A percentile compares a stretch with the other conserved stretches of the same genome.
These are phyloP conservation scores for Zaprionus lachaisei DNA, from an alignment of 1,140 invertebrate genomes.

Conservation along the genomic window DNA sequence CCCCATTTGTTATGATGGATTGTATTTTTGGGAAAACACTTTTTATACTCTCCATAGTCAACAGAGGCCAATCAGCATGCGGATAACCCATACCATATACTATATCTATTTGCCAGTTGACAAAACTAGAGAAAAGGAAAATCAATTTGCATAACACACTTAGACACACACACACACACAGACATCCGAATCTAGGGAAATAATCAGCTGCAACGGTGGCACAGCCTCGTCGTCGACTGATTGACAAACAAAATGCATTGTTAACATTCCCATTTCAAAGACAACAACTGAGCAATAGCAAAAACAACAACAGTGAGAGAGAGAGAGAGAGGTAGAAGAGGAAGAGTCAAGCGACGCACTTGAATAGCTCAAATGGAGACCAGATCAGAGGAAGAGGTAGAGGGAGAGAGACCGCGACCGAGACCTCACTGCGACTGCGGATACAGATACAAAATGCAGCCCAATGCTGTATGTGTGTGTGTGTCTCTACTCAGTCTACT, in stretches of 20 bases:
- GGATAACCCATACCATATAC: background rate
- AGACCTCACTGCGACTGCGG: conserved; percentile 33
- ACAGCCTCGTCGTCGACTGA: conserved; percentile 46
- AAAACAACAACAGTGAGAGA: conserved; percentile 1
- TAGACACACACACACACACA: conserved; percentile 45
- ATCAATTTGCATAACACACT: conserved; percentile 75
- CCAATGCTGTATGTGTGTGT: conserved; percentile 52
- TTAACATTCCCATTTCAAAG: conserved; percentile 62
- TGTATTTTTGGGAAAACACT: no score
- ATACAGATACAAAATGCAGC: conserved; percentile 11
- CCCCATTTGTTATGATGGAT: background rate
- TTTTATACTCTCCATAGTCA: background rate
- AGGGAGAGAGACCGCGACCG: conserved; percentile 6
- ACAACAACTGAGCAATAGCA: conserved; percentile 28
- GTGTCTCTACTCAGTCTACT: conserved; percentile 20
- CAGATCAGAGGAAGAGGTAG: background rate
- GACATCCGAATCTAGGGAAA: conserved; percentile 71
- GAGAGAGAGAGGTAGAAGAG: background rate
- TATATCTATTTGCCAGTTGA: conserved; percentile 17
- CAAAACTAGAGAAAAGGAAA: conserved; percentile 56
- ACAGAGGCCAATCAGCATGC: conserved; percentile 54
- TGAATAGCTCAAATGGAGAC: conserved; percentile 40
- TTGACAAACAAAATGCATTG: conserved; percentile 73
- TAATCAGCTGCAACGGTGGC: conserved; percentile 52
- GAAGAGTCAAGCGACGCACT: conserved; percentile 38